These are phyloP conservation scores for Microcebus tavaratra DNA, from an alignment of 2,113 vertebrate species.

Conservation along the genomic window DNA sequence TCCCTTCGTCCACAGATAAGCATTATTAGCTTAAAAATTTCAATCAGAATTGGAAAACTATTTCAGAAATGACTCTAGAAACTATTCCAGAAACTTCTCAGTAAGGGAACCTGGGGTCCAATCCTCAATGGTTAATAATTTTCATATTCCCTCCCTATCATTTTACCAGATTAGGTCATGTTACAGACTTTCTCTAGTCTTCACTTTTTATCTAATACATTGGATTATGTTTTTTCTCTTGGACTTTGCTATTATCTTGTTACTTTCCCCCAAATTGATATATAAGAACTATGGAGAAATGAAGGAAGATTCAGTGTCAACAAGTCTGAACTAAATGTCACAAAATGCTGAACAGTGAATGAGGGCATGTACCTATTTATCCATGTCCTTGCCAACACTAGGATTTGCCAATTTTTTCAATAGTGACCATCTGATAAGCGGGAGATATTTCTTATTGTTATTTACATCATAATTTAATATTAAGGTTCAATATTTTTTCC, in stretches of 20 bases:
- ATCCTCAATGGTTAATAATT: background rate
- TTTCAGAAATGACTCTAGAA: background rate
- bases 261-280: background rate
- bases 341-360: background rate
- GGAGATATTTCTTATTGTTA: slow-evolving; percentile 19
- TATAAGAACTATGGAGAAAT: background rate
- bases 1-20: slow-evolving; percentile 28
- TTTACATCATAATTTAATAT: slow-evolving; percentile 9
- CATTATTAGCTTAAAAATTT: slow-evolving; percentile 49
- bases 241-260: background rate
- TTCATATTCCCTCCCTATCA: background rate
- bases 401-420: background rate
- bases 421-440: background rate
- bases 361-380: background rate
- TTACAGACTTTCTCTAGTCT: background rate
- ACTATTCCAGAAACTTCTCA: slow-evolving; percentile 22
- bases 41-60: background rate
- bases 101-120: background rate
- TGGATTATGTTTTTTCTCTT: background rate
- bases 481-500: background rate
- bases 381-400: background rate
- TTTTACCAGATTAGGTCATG: background rate
- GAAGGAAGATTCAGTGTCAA: background rate
- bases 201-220: slow-evolving; percentile 9
- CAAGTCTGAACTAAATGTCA: background rate